Evolutionary conservation across 2,113 vertebrate genomes (phyloP).

Genomic region (Calidris pugnax): DNA sequence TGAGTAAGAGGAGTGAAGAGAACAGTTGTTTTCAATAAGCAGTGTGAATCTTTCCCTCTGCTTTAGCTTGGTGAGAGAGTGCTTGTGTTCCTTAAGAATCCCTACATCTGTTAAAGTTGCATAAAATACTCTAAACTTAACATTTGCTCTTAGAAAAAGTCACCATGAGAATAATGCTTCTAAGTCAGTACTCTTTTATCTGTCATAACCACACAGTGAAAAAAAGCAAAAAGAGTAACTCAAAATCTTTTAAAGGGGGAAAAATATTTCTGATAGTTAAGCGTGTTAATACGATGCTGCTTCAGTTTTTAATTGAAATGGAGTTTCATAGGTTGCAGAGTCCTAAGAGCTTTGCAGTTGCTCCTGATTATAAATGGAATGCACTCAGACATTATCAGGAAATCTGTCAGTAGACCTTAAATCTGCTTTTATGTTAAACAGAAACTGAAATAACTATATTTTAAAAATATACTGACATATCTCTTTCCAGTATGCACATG

Average conservation of each 20-base stretch:
- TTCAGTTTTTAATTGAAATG: neutral
- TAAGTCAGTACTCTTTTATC: neutral
- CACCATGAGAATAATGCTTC: neutral
- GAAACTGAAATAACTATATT: neutral
- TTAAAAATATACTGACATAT: neutral
- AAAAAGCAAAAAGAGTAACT: neutral
- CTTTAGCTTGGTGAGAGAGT: neutral
- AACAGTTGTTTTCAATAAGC: neutral
- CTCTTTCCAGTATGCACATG: neutral
- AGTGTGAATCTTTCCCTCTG: neutral
- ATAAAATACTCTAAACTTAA: neutral
- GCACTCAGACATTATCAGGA: neutral
- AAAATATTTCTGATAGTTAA: neutral
- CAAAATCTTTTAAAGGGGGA: neutral
- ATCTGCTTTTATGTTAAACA: neutral
- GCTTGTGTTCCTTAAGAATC: neutral
- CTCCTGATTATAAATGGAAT: neutral
- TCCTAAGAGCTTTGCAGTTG: neutral
- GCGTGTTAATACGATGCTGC: neutral
- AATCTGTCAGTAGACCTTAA: neutral
- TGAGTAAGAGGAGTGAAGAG: neutral
- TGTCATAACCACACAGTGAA: neutral
- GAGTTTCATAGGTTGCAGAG: neutral
- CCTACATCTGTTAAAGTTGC: neutral
- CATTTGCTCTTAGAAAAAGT: neutral